Percentiles rank a stretch among this genome's conserved stretches.
These are phyloP conservation scores for Struthio camelus DNA, from an alignment of 2,113 vertebrate genomes.

Conservation along the genomic window DNA sequence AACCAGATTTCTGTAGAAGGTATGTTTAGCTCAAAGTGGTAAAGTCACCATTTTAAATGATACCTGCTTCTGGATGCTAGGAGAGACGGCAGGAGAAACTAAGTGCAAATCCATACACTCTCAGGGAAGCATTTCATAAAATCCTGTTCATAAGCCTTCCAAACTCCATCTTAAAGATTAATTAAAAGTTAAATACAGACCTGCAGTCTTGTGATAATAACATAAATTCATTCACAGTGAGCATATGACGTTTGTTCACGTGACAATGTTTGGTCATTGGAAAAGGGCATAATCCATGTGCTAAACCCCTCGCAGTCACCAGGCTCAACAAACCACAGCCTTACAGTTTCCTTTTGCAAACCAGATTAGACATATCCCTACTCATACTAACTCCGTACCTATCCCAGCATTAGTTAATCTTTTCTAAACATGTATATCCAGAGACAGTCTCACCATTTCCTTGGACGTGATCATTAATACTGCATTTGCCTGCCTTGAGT, in stretches of 20 bases:
- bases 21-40: background rate
- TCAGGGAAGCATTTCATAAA: background rate
- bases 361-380: background rate
- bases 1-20: background rate
- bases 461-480: fast-evolving
- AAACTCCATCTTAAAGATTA: background rate
- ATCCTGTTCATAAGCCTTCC: background rate
- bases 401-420: background rate
- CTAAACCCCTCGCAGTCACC: fast-evolving
- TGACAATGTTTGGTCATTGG: background rate
- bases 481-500: background rate
- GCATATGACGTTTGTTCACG: background rate
- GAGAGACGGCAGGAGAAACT: background rate
- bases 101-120: background rate
- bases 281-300: background rate
- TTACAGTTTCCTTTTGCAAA: background rate
- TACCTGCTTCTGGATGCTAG: background rate
- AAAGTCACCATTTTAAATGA: background rate
- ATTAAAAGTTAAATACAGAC: background rate
- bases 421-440: background rate
- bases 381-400: background rate
- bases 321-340: background rate
- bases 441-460: background rate
- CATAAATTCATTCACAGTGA: background rate
- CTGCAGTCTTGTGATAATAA: background rate